Conservation (phyloP, 2,797 vertebrate genomes). For the Apogon hyalosoma region DNA sequence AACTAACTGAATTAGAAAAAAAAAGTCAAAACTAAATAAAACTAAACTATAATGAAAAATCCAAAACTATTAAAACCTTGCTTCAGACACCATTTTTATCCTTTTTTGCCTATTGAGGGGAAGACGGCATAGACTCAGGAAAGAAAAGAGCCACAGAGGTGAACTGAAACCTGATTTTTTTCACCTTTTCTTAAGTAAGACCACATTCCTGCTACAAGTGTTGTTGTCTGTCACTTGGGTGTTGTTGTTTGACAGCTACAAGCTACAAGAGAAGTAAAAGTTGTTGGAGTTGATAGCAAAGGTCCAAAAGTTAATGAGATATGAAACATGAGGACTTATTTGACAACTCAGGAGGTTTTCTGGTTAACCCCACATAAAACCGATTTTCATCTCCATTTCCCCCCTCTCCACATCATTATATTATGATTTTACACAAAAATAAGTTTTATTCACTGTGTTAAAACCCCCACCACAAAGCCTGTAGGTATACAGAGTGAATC, state of each 20-base stretch:
- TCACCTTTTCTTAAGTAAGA: too few species aligned
- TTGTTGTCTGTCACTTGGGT: neutral
- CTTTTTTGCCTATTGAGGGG: too few species aligned
- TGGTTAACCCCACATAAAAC: neutral
- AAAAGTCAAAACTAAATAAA: too few species aligned
- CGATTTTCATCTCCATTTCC: neutral
- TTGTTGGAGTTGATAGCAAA: constrained; percentile 3
- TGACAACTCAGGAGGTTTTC: constrained; percentile 2
- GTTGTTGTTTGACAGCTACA: constrained; percentile 2
- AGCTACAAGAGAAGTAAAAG: neutral
- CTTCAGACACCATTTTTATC: too few species aligned
- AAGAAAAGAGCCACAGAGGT: too few species aligned
- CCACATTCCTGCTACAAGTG: neutral
- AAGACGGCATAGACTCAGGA: too few species aligned
- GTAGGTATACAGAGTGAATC: neutral
- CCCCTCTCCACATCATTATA: neutral
- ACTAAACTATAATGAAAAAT: too few species aligned
- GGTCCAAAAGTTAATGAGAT: constrained; percentile 1
- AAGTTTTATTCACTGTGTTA: neutral
- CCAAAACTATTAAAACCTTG: too few species aligned
- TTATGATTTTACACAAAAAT: neutral
- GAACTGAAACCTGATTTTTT: too few species aligned
- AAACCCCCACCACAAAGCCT: neutral
- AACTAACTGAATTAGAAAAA: too few species aligned
- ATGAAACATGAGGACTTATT: neutral